Evolutionary conservation across 2,888 invertebrate genomes (phyloP).

Genomic region (Ariolimax columbianus): DNA sequence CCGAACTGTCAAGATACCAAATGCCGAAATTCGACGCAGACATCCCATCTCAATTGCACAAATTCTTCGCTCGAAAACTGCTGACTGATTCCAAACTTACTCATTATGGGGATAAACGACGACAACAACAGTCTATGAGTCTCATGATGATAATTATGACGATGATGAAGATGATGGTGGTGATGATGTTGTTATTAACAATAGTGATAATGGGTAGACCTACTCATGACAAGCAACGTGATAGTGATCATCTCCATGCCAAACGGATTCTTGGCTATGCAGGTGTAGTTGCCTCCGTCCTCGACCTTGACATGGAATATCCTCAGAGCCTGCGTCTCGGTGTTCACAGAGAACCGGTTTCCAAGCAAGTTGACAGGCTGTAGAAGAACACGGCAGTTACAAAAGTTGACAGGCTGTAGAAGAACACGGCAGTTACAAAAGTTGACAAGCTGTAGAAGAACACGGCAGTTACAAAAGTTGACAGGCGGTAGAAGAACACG

Average conservation of each 20-base stretch:
- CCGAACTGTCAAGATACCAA: too few relatives aligned
- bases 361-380: slow-evolving; percentile 20
- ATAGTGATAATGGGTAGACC: background rate
- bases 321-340: background rate
- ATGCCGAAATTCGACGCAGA: too few relatives aligned
- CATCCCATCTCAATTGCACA: too few relatives aligned
- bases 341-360: slow-evolving; percentile 26
- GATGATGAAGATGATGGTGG: too few relatives aligned
- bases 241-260: slow-evolving; percentile 11
- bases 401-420: background rate
- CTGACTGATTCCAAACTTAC: too few relatives aligned
- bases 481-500: background rate
- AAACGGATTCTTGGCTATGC: slow-evolving; percentile 31
- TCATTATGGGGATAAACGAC: too few relatives aligned
- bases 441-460: background rate
- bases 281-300: slow-evolving; percentile 26
- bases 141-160: too few relatives aligned
- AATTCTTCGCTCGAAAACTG: too few relatives aligned
- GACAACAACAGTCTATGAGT: too few relatives aligned
- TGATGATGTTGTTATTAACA: too few relatives aligned
- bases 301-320: background rate
- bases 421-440: too few relatives aligned
- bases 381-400: background rate
- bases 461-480: background rate
- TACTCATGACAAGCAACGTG: background rate